Percentiles rank a stretch among this genome's conserved stretches.
Evolutionary conservation across 1,140 invertebrate species (phyloP).

Genomic region (Maconellicoccus hirsutus): DNA sequence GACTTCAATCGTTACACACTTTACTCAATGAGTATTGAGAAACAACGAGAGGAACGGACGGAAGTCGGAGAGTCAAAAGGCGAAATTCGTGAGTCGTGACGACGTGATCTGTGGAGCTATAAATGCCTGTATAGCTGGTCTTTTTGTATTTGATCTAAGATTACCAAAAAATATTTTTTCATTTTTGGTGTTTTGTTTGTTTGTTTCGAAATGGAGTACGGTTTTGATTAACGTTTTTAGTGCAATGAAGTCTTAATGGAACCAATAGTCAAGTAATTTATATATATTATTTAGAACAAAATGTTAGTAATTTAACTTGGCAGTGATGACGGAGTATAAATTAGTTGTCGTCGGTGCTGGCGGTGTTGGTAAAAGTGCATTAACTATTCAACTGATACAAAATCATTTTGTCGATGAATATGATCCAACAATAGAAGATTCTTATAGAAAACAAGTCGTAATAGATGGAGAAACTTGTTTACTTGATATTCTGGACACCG

Average conservation of each 20-base stretch:
- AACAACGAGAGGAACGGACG: too few relatives aligned
- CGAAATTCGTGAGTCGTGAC: too few relatives aligned
- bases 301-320: neutral
- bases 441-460: slow-evolving; percentile 90
- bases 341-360: slow-evolving; percentile 76
- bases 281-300: neutral
- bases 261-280: neutral
- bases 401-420: slow-evolving; percentile 99
- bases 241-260: neutral
- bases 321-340: slow-evolving; percentile 67
- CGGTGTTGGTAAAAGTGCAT: slow-evolving; percentile 97
- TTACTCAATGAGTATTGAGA: too few relatives aligned
- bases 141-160: too few relatives aligned
- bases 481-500: slow-evolving; percentile 96
- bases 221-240: neutral
- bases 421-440: slow-evolving; percentile 98
- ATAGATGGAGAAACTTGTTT: slow-evolving; percentile 98
- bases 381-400: slow-evolving; percentile 98
- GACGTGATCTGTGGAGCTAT: too few relatives aligned
- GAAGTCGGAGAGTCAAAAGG: too few relatives aligned
- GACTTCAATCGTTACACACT: too few relatives aligned
- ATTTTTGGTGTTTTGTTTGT: neutral
- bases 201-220: neutral
- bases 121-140: too few relatives aligned
- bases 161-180: too few relatives aligned